Base-by-base conservation (phyloP, 30 jellyfish, hydroid and myxozoan species). In the Aurelia aurita region DNA sequence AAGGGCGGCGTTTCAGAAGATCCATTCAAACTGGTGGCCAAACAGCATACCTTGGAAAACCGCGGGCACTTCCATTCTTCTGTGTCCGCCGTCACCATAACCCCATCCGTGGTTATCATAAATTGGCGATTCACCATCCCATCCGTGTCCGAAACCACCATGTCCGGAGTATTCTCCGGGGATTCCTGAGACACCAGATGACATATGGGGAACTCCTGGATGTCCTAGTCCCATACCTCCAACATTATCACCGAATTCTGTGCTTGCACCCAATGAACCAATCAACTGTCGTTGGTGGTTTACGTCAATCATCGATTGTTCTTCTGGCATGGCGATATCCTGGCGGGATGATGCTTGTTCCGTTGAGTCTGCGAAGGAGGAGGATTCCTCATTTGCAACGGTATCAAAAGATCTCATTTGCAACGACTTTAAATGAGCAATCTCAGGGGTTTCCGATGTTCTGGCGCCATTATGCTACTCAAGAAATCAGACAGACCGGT, bases 191-290 rank as follows among this genome's bases (percentile, higher is more conserved):
- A 92, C 92, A 21, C 98, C 98, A 45, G 97, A 87, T 61, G 98
- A 92, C 98, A 87, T 92, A 20, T 88, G 96, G 35, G 98, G 98
- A 34, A 92, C 97, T 19, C 98, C 98, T 2, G 98, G 98, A 68
- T 92, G 97, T 1, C 98, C 98, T 29, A 92, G 97, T 22, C 98
- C 98, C 97, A 92, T 92, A 20, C 98, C 98, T 27, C 98, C 98
- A 47, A 92, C 98, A 75, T 92, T 92, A 82, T 92, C 98, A 70
- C 96, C 95, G 67, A 92, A 92, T 49, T 70, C 77, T 10, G 98
- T 92, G 87, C 98, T 92, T 5, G 98, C 98, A 20, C 98, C 98
- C 78, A 92, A 88, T 63, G 98, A 87, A 32, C 98, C 98, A 58
- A 92, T 92, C 77, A 92, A 79, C 69, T 92, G 98, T 72, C 98